A percentile compares a stretch with the other conserved stretches of the same genome.
phyloP scores from a whole-genome alignment of 64 coral and sea anemone genomes.

The Platygyra sinensis region DNA sequence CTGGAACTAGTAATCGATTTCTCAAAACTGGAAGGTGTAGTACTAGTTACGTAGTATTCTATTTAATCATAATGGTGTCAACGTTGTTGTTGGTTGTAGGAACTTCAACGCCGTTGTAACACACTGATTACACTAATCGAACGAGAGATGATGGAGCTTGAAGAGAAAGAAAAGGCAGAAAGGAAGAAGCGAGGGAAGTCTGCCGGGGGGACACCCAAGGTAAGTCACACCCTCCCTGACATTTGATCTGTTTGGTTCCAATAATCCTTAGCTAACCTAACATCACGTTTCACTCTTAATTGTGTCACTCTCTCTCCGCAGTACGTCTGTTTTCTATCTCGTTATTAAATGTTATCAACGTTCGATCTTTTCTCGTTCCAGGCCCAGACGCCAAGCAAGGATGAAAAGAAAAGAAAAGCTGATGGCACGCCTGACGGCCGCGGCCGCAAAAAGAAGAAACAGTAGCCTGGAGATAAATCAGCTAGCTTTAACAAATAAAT shows the following conservation, averaged over 20 bases:
- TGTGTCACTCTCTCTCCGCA: too few relatives aligned
- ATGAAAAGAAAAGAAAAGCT: conserved; percentile 90
- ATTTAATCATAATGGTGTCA: too few relatives aligned
- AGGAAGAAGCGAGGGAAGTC: conserved; percentile 87
- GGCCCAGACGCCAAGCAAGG: conserved; percentile 42
- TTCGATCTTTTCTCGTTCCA: background rate
- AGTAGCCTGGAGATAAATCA: conserved; percentile 15
- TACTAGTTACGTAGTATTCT: too few relatives aligned
- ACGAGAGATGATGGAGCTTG: conserved; percentile 97
- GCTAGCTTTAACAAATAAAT: conserved; percentile 1
- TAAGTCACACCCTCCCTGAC: background rate
- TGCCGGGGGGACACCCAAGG: conserved; percentile 77
- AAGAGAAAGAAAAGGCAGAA: conserved; percentile 98
- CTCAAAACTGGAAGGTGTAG: too few relatives aligned
- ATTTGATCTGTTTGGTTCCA: too few relatives aligned
- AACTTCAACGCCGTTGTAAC: conserved; percentile 96
- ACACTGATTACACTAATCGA: conserved; percentile 97
- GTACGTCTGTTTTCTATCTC: too few relatives aligned
- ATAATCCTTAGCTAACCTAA: too few relatives aligned
- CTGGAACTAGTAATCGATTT: too few relatives aligned
- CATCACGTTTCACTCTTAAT: too few relatives aligned
- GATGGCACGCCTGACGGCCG: conserved; percentile 96
- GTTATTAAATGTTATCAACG: background rate
- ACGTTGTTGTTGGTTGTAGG: conserved; percentile 52
- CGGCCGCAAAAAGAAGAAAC: conserved; percentile 92